phyloP scores from a whole-genome alignment of 1,140 invertebrate genomes.

The Drosophila nasuta region DNA sequence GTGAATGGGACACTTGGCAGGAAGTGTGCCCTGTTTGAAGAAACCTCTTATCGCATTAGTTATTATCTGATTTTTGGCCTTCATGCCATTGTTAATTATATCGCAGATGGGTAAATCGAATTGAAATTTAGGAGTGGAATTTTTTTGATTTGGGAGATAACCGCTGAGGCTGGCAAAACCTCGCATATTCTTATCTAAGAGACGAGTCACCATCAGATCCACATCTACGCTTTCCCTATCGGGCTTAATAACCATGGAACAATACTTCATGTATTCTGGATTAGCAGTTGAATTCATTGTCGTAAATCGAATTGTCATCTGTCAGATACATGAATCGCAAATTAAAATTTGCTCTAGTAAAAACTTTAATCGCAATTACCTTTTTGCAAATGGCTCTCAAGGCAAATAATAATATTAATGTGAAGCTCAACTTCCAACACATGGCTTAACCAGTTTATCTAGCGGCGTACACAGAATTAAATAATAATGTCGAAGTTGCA shows the following conservation, averaged over 20 bases:
- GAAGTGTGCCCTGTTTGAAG: conserved; percentile 15
- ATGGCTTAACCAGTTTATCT: too few relatives aligned
- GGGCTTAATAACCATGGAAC: not conserved
- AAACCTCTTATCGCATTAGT: conserved; percentile 2
- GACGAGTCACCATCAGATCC: not conserved
- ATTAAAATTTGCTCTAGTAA: not conserved
- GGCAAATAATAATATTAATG: too few relatives aligned
- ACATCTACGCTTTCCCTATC: conserved; percentile 3
- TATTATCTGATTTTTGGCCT: not conserved
- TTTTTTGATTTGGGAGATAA: not conserved
- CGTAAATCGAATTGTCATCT: not conserved
- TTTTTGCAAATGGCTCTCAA: not conserved
- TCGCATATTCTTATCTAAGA: not conserved
- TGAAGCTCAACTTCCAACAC: too few relatives aligned
- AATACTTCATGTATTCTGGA: not conserved
- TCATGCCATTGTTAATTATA: conserved; percentile 4
- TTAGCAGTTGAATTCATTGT: not conserved
- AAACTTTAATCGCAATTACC: conserved; percentile 4
- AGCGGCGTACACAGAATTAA: too few relatives aligned
- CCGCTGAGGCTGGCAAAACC: not conserved
- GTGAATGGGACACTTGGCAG: conserved; percentile 14
- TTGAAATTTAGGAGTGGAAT: not conserved
- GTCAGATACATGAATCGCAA: not conserved
- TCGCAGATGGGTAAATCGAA: conserved; percentile 9
- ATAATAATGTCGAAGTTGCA: too few relatives aligned